Conservation (phyloP, 2,888 invertebrate species). For the Peribatodes rhomboidaria region DNA sequence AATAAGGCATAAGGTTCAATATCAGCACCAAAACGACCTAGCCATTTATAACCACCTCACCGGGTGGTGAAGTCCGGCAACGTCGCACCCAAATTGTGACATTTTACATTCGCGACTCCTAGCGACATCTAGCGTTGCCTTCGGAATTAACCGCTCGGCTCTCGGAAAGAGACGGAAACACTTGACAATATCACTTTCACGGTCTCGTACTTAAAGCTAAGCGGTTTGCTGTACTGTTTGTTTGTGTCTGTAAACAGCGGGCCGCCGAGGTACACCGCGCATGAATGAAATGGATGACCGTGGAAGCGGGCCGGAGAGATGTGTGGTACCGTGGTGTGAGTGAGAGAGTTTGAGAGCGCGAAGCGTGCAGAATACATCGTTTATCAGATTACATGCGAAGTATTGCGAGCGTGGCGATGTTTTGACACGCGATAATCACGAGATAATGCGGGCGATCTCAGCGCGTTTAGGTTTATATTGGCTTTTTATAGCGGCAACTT, state of each 20-base stretch:
- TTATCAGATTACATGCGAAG: slow-evolving; percentile 87
- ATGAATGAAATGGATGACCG: slow-evolving; percentile 86
- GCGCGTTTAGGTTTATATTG: slow-evolving; percentile 85
- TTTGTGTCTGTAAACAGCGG: slow-evolving; percentile 87
- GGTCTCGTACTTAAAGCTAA: slow-evolving; percentile 86
- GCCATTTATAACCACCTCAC: slow-evolving; percentile 74
- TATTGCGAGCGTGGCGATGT: slow-evolving; percentile 87
- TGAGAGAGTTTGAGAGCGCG: slow-evolving; percentile 70
- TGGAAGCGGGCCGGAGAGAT: slow-evolving; percentile 64
- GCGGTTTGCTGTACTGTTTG: slow-evolving; percentile 87
- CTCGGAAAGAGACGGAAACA: slow-evolving; percentile 77
- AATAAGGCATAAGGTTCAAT: slow-evolving; percentile 54
- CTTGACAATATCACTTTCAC: slow-evolving; percentile 86
- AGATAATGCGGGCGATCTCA: slow-evolving; percentile 86
- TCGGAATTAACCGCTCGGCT: slow-evolving; percentile 70
- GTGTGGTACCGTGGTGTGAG: slow-evolving; percentile 54
- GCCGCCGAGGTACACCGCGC: slow-evolving; percentile 84
- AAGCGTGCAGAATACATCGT: slow-evolving; percentile 86
- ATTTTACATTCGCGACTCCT: slow-evolving; percentile 75
- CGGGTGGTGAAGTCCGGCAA: slow-evolving; percentile 85
- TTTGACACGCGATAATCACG: slow-evolving; percentile 87
- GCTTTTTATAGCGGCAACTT: slow-evolving; percentile 79
- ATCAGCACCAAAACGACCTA: slow-evolving; percentile 60
- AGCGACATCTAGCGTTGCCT: slow-evolving; percentile 78
- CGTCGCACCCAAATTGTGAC: slow-evolving; percentile 85